Conservation (phyloP, 2,797 vertebrate genomes). For the Discoglossus pictus region DNA sequence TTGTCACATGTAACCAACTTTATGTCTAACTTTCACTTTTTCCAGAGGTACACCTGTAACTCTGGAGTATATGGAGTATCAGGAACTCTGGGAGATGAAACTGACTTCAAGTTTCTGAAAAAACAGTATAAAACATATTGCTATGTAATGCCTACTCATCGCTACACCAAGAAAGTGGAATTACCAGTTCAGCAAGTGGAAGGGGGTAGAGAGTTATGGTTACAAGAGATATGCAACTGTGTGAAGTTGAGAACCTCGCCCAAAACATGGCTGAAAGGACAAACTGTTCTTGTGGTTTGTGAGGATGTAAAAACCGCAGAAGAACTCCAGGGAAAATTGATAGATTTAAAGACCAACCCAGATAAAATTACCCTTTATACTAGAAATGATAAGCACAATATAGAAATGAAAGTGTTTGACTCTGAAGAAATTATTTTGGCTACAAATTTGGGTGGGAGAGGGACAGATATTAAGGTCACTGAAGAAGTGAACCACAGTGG, state of each 20-base stretch:
- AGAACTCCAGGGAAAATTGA: conserved; percentile 15
- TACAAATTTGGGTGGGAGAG: conserved; percentile 68
- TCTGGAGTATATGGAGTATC: conserved; percentile 63
- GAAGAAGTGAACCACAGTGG: conserved; percentile 56
- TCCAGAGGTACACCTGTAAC: conserved; percentile 56
- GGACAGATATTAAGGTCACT: conserved; percentile 60
- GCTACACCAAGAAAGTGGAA: conserved; percentile 66
- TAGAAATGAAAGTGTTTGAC: conserved; percentile 36
- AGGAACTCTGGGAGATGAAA: conserved; percentile 65
- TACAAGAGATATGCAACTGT: conserved; percentile 51
- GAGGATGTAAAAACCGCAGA: conserved; percentile 63
- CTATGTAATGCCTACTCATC: conserved; percentile 65
- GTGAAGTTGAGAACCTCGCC: conserved; percentile 44
- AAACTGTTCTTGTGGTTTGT: conserved; percentile 67
- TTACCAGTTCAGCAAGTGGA: conserved; percentile 52
- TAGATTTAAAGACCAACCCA: not conserved
- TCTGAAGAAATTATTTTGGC: conserved; percentile 61
- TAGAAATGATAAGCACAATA: conserved; percentile 61
- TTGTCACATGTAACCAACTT: conserved; percentile 68
- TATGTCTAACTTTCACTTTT: conserved; percentile 63
- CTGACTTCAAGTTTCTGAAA: conserved; percentile 59
- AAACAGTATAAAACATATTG: conserved; percentile 56
- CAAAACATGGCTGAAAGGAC: conserved; percentile 31
- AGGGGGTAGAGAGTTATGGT: conserved; percentile 54
- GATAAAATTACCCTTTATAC: conserved; percentile 55